Conservation (phyloP, 1,140 invertebrate species). For the Scaptomyza pallida region DNA sequence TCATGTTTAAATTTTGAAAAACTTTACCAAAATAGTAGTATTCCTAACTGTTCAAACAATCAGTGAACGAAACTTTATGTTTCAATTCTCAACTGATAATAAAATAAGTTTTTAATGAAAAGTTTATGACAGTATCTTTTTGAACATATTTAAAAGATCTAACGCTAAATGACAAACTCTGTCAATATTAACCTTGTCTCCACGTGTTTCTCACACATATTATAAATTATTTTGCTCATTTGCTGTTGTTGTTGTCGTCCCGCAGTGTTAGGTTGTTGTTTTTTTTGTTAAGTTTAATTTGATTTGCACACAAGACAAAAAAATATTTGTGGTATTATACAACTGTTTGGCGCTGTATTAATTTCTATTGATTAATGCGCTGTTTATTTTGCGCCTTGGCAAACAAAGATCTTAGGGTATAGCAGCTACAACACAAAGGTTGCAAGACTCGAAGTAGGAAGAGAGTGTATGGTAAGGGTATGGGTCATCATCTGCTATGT, state of each 20-base stretch:
- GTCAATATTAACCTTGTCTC: constrained; percentile 47
- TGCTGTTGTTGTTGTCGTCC: constrained; percentile 13
- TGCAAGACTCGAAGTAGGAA: constrained; percentile 15
- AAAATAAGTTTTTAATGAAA: too few relatives aligned
- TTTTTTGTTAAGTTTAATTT: constrained; percentile 62
- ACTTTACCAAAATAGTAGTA: too few relatives aligned
- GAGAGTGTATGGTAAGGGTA: background rate
- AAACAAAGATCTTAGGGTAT: constrained; percentile 58
- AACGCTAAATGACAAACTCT: constrained; percentile 1
- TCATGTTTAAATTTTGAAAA: too few relatives aligned
- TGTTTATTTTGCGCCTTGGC: constrained; percentile 76
- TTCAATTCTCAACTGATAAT: too few relatives aligned
- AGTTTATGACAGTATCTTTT: too few relatives aligned
- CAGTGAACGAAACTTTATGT: too few relatives aligned
- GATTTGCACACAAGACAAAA: constrained; percentile 59
- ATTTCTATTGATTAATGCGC: constrained; percentile 81
- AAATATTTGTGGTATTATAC: constrained; percentile 59
- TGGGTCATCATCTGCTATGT: constrained; percentile 26
- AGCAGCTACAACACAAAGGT: constrained; percentile 51
- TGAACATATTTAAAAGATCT: background rate
- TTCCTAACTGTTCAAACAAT: too few relatives aligned
- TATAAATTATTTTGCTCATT: constrained; percentile 51
- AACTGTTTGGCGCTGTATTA: constrained; percentile 78
- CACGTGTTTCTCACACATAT: constrained; percentile 24
- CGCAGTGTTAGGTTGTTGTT: constrained; percentile 19